These are phyloP conservation scores for Aegotheles bennettii DNA, from an alignment of 2,113 vertebrate genomes.

Conservation along the genomic window DNA sequence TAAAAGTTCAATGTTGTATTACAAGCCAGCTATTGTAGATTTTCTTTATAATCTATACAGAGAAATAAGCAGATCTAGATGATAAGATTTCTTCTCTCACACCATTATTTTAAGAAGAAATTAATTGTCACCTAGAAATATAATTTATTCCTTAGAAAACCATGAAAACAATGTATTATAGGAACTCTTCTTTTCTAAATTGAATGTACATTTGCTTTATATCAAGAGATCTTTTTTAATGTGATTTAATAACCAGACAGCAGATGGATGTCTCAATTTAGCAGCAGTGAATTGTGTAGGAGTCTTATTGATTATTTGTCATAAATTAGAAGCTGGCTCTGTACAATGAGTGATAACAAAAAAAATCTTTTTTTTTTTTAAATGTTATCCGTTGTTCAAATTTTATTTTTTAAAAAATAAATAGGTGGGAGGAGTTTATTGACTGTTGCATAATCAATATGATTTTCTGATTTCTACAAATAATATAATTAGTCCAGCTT, in stretches of 20 bases:
- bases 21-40: neutral
- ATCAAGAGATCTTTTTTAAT: neutral
- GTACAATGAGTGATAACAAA: neutral
- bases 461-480: neutral
- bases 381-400: fast-evolving
- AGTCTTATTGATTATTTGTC: neutral
- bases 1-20: neutral
- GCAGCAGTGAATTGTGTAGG: neutral
- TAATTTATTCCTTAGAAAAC: neutral
- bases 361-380: neutral
- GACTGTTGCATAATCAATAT: neutral
- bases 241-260: neutral
- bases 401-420: neutral
- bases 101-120: neutral
- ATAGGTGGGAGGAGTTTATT: neutral
- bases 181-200: neutral
- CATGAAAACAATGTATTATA: neutral
- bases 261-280: neutral
- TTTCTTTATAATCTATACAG: neutral
- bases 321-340: neutral
- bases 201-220: neutral
- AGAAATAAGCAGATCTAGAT: neutral
- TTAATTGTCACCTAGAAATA: neutral
- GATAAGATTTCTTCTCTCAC: neutral
- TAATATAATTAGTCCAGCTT: neutral